Evolutionary conservation across 2,888 invertebrate species (phyloP).

Genomic region (Gastrophysa polygoni): DNA sequence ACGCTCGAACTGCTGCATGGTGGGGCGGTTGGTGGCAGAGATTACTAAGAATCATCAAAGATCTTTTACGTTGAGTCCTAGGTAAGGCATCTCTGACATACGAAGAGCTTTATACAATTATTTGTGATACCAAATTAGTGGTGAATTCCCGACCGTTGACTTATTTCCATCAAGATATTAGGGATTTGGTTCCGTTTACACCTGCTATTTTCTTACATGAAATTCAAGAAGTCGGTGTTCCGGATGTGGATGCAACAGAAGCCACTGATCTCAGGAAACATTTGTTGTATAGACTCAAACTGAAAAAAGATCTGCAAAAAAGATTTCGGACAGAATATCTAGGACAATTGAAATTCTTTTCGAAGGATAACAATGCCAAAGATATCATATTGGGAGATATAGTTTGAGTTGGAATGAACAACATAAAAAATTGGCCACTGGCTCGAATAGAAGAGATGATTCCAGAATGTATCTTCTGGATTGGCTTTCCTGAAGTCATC

Average conservation of each 20-base stretch:
- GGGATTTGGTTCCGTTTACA: slow-evolving; percentile 8
- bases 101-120: slow-evolving; percentile 10
- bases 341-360: slow-evolving; percentile 11
- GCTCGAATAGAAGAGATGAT: slow-evolving; percentile 12
- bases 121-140: slow-evolving; percentile 4
- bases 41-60: background rate
- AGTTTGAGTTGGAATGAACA: slow-evolving; percentile 17
- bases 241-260: slow-evolving; percentile 16
- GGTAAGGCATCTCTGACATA: slow-evolving; percentile 9
- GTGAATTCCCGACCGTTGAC: slow-evolving; percentile 17
- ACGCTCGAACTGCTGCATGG: background rate
- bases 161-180: slow-evolving; percentile 6
- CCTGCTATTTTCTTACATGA: slow-evolving; percentile 9
- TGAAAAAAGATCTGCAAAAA: slow-evolving; percentile 6
- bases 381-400: slow-evolving; percentile 9
- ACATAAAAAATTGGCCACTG: slow-evolving; percentile 18
- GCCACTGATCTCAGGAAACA: background rate
- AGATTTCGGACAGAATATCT: slow-evolving; percentile 19
- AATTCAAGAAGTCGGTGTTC: slow-evolving; percentile 10
- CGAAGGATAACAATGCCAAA: background rate
- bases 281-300: slow-evolving; percentile 7
- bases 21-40: slow-evolving; percentile 10
- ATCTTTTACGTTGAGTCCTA: background rate
- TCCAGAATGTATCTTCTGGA: no score
- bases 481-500: no score